Conservation (phyloP, 2,113 vertebrate genomes). For the Pteronura brasiliensis region DNA sequence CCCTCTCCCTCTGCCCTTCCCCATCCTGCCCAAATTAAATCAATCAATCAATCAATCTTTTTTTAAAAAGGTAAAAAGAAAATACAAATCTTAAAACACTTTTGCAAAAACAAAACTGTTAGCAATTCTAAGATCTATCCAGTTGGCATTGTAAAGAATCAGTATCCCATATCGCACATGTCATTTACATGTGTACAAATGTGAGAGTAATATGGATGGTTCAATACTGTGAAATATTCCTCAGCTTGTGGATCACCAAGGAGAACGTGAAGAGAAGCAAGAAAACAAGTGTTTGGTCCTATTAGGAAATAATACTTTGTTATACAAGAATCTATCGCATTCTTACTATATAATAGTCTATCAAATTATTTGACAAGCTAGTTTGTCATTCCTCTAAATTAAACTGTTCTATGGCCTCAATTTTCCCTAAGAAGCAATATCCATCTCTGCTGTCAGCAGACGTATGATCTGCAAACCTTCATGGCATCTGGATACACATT, state of each 20-base stretch:
- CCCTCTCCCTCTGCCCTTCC: not conserved
- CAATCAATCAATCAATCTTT: not conserved
- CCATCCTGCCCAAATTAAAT: not conserved
- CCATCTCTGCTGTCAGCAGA: not conserved
- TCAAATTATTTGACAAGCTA: not conserved
- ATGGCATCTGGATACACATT: not conserved
- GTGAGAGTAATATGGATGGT: not conserved
- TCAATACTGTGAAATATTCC: not conserved
- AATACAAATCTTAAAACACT: not conserved
- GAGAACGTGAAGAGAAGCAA: not conserved
- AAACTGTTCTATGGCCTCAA: not conserved
- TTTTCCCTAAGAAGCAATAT: not conserved
- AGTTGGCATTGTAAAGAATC: not conserved
- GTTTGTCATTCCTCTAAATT: not conserved
- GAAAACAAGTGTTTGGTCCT: not conserved
- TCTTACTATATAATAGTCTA: too few species aligned
- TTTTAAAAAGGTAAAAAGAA: not conserved
- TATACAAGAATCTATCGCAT: not conserved
- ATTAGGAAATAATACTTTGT: not conserved
- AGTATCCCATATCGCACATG: not conserved
- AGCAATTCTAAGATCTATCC: not conserved
- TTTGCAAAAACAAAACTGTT: not conserved
- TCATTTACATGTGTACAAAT: not conserved
- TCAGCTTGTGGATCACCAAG: not conserved
- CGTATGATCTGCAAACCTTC: not conserved